A percentile compares a stretch with the other conserved stretches of the same genome.
Evolutionary conservation across 2,113 vertebrate species (phyloP).

Genomic region (Pavo muticus): DNA sequence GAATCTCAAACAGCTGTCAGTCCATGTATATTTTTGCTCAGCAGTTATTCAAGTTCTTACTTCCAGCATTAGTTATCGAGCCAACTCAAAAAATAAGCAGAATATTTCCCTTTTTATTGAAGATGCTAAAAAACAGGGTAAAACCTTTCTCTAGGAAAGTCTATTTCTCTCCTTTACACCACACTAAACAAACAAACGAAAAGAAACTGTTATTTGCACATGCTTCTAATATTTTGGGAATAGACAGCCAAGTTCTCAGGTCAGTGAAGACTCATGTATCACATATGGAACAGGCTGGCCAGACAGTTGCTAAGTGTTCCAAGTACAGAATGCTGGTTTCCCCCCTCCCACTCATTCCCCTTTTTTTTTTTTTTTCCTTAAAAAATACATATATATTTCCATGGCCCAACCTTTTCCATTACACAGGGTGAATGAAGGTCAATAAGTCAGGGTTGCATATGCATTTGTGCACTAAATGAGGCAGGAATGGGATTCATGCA

Average conservation of each 20-base stretch:
- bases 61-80: not conserved
- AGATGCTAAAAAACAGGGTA: not conserved
- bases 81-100: not conserved
- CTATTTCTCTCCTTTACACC: not conserved
- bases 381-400: not conserved
- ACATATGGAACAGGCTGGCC: constrained; percentile 62
- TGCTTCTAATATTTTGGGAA: constrained; percentile 21
- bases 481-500: constrained; percentile 41
- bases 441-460: constrained; percentile 9
- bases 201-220: constrained; percentile 21
- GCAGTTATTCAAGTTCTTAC: not conserved
- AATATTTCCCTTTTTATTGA: not conserved
- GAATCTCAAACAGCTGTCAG: not conserved
- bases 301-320: not conserved
- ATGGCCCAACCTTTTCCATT: constrained; percentile 45
- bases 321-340: not conserved
- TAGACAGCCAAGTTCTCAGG: constrained; percentile 25
- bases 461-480: constrained; percentile 27
- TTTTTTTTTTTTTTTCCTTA: not conserved
- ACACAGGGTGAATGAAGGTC: not conserved
- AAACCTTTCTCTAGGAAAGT: not conserved
- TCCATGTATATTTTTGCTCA: constrained; percentile 7
- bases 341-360: not conserved
- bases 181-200: not conserved
- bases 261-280: constrained; percentile 50